These are phyloP conservation scores for Atractosteus spatula DNA, from an alignment of 2,113 vertebrate genomes.

Conservation along the genomic window DNA sequence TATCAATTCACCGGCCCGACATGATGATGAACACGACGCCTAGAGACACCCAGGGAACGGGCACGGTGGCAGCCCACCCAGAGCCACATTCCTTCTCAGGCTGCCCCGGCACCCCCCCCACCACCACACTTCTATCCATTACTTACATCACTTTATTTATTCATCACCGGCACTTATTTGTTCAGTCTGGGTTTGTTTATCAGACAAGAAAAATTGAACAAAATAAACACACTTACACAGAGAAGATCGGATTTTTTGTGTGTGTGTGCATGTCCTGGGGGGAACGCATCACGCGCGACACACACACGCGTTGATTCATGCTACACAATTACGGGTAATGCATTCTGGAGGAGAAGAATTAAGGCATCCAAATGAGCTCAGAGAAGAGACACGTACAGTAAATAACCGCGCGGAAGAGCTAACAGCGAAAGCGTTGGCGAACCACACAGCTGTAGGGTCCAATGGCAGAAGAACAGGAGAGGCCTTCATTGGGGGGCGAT, in stretches of 20 bases:
- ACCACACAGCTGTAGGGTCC: too few relatives aligned
- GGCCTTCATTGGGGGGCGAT: too few relatives aligned
- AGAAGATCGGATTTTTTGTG: conserved; percentile 47
- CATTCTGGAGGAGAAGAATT: conserved; percentile 28
- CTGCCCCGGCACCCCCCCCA: conserved; percentile 30
- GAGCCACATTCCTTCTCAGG: conserved; percentile 13
- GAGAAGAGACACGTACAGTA: not conserved
- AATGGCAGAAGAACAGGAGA: too few relatives aligned
- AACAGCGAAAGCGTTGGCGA: too few relatives aligned
- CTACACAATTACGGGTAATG: conserved; percentile 34
- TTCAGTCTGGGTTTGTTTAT: conserved; percentile 67
- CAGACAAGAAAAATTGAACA: conserved; percentile 73
- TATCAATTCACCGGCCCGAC: conserved; percentile 65
- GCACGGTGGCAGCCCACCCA: conserved; percentile 67
- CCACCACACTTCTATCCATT: conserved; percentile 37
- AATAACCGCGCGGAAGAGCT: not conserved
- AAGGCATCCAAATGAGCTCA: conserved; percentile 14
- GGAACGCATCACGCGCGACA: conserved; percentile 29
- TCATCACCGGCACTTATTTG: conserved; percentile 48
- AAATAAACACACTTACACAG: conserved; percentile 56
- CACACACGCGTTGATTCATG: conserved; percentile 57
- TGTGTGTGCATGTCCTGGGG: conserved; percentile 58
- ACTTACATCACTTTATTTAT: conserved; percentile 48
- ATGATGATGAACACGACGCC: conserved; percentile 77
- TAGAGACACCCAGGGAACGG: conserved; percentile 70